Percentiles rank a stretch among this genome's conserved stretches.
phyloP scores from a whole-genome alignment of 2,113 vertebrate species.

The Myiopsitta monachus region DNA sequence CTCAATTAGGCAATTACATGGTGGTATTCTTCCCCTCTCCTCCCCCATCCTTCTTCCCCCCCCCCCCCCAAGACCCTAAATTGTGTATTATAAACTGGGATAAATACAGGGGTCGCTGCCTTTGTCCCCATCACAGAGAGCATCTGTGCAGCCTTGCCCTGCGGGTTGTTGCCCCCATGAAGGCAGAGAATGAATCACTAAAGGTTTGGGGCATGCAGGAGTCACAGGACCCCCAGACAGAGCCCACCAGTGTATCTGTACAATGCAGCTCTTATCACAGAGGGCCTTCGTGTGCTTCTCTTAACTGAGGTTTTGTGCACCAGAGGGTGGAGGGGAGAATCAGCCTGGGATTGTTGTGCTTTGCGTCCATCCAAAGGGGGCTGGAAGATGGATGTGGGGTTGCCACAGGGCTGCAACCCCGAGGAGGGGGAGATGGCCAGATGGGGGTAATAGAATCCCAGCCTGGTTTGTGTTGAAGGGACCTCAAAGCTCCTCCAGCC shows the following conservation, averaged over 20 bases:
- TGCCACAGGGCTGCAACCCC: not conserved
- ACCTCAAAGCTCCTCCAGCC: not conserved
- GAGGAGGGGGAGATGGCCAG: not conserved
- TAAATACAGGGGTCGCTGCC: not conserved
- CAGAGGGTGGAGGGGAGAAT: not conserved
- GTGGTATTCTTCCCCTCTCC: too few relatives aligned
- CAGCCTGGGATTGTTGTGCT: not conserved
- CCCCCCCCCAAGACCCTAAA: not conserved
- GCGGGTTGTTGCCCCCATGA: not conserved
- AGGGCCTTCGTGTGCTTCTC: rapidly evolving
- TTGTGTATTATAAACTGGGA: not conserved
- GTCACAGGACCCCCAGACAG: not conserved
- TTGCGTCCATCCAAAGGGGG: not conserved
- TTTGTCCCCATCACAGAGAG: not conserved
- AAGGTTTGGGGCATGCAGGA: not conserved
- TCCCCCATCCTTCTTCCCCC: too few relatives aligned
- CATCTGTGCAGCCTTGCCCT: not conserved
- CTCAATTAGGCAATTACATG: not conserved
- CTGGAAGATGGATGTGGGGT: not conserved
- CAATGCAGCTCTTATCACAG: not conserved
- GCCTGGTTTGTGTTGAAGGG: not conserved
- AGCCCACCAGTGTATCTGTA: not conserved
- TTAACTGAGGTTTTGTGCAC: not conserved
- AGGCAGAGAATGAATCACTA: not conserved
- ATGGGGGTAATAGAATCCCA: not conserved